A percentile compares a stretch with the other conserved stretches of the same genome.
These are phyloP conservation scores for Drosophila formosana DNA, from an alignment of 2,888 invertebrate species.

Conservation along the genomic window DNA sequence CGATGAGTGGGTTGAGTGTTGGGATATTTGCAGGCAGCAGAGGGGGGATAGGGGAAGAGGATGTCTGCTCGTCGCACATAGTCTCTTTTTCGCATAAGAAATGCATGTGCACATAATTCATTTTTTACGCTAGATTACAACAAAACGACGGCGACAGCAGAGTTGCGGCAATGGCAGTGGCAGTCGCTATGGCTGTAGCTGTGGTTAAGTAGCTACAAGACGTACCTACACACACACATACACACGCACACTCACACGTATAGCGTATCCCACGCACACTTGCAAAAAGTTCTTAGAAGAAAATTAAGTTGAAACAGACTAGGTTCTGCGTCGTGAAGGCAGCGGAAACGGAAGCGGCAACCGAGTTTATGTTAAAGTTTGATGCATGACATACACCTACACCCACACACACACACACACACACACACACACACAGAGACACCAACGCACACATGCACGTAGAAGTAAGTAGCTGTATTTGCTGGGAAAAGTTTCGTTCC, in stretches of 20 bases:
- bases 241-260: background rate
- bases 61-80: slow-evolving; percentile 1
- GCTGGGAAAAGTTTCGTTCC: slow-evolving; percentile 56
- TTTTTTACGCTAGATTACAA: slow-evolving; percentile 78
- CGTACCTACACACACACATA: slow-evolving; percentile 27
- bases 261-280: slow-evolving; percentile 18
- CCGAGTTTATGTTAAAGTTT: slow-evolving; percentile 79
- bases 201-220: slow-evolving; percentile 58
- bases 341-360: slow-evolving; percentile 76
- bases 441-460: slow-evolving; percentile 3
- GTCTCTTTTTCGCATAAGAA: slow-evolving; percentile 57
- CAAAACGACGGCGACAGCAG: slow-evolving; percentile 57
- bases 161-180: slow-evolving; percentile 13
- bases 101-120: slow-evolving; percentile 78
- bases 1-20: background rate
- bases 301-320: slow-evolving; percentile 70
- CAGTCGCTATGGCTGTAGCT: slow-evolving; percentile 22
- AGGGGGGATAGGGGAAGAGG: background rate
- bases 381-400: slow-evolving; percentile 67
- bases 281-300: slow-evolving; percentile 60
- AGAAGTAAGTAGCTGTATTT: slow-evolving; percentile 60
- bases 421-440: slow-evolving; percentile 10
- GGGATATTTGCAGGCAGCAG: too few relatives aligned
- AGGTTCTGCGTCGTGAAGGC: slow-evolving; percentile 45
- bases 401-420: too few relatives aligned